Evolutionary conservation across 2,888 invertebrate species (phyloP).

Genomic region (Yponomeuta cagnagella): DNA sequence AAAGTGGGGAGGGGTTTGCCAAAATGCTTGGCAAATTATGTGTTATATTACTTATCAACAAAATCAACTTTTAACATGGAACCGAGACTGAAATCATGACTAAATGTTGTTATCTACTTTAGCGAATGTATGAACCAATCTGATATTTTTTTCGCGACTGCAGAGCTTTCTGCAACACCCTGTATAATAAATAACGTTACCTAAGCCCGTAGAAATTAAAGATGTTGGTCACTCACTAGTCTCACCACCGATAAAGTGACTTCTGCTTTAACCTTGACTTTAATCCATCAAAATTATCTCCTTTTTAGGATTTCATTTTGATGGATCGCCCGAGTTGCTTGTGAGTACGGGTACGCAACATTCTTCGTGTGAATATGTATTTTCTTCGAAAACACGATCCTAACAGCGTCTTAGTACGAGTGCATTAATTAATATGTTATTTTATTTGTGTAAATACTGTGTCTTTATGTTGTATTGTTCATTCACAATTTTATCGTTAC

Average conservation of each 20-base stretch:
- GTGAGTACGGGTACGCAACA: constrained; percentile 34
- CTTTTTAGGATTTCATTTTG: neutral
- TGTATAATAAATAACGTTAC: too few relatives aligned
- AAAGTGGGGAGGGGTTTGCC: too few relatives aligned
- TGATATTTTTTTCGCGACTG: too few relatives aligned
- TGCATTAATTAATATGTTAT: constrained; percentile 47
- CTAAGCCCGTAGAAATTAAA: too few relatives aligned
- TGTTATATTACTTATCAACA: too few relatives aligned
- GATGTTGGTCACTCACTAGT: too few relatives aligned
- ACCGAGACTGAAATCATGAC: too few relatives aligned
- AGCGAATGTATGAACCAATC: too few relatives aligned
- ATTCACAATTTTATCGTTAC: constrained; percentile 19
- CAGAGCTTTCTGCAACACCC: too few relatives aligned
- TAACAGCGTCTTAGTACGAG: constrained; percentile 76
- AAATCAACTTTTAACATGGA: too few relatives aligned
- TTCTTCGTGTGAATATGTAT: neutral
- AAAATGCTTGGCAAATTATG: too few relatives aligned
- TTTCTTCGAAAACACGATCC: constrained; percentile 40
- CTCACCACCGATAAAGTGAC: neutral
- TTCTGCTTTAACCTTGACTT: neutral
- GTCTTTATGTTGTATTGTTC: constrained; percentile 32
- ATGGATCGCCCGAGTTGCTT: constrained; percentile 21
- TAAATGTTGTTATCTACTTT: too few relatives aligned
- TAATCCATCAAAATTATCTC: neutral
- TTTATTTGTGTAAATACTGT: constrained; percentile 38